Evolutionary conservation across 2,113 vertebrate species (phyloP).

Genomic region (Myotis yumanensis): DNA sequence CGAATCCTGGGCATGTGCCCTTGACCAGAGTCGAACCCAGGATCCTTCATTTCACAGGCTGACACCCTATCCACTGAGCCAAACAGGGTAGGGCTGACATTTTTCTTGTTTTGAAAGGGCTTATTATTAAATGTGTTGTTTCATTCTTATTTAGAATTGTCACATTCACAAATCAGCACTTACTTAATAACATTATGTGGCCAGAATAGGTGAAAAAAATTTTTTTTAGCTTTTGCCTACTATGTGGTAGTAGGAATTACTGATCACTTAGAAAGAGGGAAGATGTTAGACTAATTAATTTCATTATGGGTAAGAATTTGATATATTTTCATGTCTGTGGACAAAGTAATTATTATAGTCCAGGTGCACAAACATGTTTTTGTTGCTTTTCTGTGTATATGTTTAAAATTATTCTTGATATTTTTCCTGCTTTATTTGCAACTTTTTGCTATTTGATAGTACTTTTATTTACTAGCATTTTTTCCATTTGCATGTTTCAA

Average conservation of each 20-base stretch:
- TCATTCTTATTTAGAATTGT: neutral
- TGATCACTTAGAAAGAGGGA: neutral
- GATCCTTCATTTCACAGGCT: no score
- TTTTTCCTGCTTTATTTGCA: neutral
- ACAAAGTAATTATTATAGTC: neutral
- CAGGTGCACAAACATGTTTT: neutral
- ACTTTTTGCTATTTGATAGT: neutral
- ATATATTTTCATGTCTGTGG: neutral
- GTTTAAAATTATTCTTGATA: neutral
- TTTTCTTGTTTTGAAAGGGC: neutral
- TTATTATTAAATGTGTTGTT: slow-evolving; percentile 2
- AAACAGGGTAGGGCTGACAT: neutral
- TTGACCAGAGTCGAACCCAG: no score
- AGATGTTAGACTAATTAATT: slow-evolving; percentile 9
- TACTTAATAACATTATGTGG: neutral
- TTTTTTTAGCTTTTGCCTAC: neutral
- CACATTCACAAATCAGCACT: slow-evolving; percentile 26
- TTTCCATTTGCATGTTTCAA: neutral
- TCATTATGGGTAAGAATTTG: neutral
- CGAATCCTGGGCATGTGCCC: no score
- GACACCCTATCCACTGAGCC: no score
- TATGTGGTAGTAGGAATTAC: neutral
- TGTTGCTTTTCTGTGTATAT: neutral
- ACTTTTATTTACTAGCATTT: neutral
- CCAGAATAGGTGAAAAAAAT: neutral